phyloP scores from a whole-genome alignment of 2,888 invertebrate species.

The Calliphora vomitoria region DNA sequence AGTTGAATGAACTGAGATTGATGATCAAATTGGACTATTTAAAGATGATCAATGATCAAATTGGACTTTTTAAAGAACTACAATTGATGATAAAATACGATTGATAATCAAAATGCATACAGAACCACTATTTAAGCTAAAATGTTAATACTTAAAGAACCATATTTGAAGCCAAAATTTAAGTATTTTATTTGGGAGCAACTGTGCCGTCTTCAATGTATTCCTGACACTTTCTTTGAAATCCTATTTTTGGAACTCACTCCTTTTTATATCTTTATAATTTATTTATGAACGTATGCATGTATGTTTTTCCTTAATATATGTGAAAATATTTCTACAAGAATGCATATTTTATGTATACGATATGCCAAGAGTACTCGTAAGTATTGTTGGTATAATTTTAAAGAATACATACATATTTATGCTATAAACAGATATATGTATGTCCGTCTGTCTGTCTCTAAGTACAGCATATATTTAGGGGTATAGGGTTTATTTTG shows the following conservation, averaged over 20 bases:
- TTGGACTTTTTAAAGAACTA: no score
- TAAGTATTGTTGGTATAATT: constrained; percentile 28
- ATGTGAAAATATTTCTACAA: constrained; percentile 57
- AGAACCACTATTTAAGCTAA: no score
- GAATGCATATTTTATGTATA: constrained; percentile 53
- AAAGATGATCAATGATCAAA: no score
- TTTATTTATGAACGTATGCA: not conserved
- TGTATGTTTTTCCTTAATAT: constrained; percentile 7
- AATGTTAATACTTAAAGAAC: no score
- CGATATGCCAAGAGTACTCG: not conserved
- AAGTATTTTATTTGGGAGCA: no score
- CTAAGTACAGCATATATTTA: constrained; percentile 1
- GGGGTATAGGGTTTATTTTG: constrained; percentile 8
- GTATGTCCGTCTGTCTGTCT: not conserved
- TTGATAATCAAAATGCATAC: no score
- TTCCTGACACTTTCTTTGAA: no score
- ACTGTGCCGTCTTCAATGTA: no score
- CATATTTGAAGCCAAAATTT: no score
- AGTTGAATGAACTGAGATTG: no score
- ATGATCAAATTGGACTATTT: no score
- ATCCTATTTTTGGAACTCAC: not conserved
- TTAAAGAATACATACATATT: constrained; percentile 22
- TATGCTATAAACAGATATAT: not conserved
- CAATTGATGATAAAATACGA: no score
- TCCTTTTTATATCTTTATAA: not conserved